Conservation (phyloP, 2,888 invertebrate species). For the Pegoplata infirma region DNA sequence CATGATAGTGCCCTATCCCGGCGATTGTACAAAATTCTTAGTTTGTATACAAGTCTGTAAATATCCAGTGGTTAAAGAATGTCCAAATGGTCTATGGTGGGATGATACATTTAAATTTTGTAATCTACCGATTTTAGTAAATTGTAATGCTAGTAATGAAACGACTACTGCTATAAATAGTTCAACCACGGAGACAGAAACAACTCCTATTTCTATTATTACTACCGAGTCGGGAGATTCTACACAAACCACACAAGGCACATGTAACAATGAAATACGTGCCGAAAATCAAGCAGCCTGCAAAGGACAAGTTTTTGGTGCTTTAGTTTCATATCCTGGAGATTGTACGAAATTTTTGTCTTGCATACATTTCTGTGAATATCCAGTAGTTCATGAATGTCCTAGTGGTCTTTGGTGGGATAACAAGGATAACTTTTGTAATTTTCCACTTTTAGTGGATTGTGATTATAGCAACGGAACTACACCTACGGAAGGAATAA, state of each 20-base stretch:
- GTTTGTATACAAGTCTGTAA: slow-evolving; percentile 54
- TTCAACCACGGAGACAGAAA: slow-evolving; percentile 38
- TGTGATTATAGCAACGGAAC: slow-evolving; percentile 72
- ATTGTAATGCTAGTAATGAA: slow-evolving; percentile 73
- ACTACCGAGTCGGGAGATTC: no score
- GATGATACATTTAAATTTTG: not conserved
- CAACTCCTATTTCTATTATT: no score
- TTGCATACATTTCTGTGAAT: no score
- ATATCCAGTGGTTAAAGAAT: slow-evolving; percentile 79
- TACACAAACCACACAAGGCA: no score
- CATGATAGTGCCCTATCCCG: slow-evolving; percentile 65
- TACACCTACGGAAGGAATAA: slow-evolving; percentile 33
- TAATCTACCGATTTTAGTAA: slow-evolving; percentile 64
- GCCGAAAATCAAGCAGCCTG: no score
- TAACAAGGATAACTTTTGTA: no score
- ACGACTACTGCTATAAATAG: slow-evolving; percentile 25
- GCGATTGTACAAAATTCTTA: slow-evolving; percentile 68
- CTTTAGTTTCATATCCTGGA: no score
- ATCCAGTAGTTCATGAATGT: no score
- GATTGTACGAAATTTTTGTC: no score
- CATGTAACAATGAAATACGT: no score
- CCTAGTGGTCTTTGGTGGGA: no score
- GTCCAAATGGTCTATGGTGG: slow-evolving; percentile 78
- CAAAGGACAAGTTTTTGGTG: no score
- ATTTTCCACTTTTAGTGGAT: slow-evolving; percentile 67